phyloP scores from a whole-genome alignment of 2,888 invertebrate species.

The Hypena proboscidalis region DNA sequence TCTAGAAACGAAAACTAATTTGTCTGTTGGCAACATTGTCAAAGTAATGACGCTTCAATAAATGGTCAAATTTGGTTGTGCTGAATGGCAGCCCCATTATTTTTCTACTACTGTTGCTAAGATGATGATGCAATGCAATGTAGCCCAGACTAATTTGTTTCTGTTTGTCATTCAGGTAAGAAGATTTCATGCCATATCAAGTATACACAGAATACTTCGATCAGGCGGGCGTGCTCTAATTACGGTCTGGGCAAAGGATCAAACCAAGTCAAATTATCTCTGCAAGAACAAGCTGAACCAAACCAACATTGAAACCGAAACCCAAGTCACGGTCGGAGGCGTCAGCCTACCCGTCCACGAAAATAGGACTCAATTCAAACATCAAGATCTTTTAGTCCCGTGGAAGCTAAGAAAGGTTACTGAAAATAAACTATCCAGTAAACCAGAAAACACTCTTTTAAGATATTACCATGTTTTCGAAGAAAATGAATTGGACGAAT shows the following conservation, averaged over 20 bases:
- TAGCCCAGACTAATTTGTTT: no score
- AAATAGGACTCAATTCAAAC: conserved; percentile 95
- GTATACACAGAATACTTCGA: conserved; percentile 91
- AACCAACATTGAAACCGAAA: conserved; percentile 37
- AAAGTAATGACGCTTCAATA: no score
- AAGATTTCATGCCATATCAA: conserved; percentile 89
- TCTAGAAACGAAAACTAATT: no score
- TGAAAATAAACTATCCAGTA: conserved; percentile 59
- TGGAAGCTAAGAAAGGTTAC: conserved; percentile 90
- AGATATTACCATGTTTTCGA: conserved; percentile 98
- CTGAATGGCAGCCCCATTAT: no score
- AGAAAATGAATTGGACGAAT: conserved; percentile 90
- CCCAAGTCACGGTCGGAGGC: conserved; percentile 54
- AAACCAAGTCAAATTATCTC: conserved; percentile 86
- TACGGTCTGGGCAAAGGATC: conserved; percentile 99
- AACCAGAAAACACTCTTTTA: conserved; percentile 86
- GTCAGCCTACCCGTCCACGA: conserved; percentile 91
- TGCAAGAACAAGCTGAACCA: conserved; percentile 52
- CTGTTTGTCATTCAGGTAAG: conserved; percentile 82
- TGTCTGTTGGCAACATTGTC: no score
- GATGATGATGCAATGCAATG: no score
- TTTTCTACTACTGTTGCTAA: no score
- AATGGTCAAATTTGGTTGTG: no score
- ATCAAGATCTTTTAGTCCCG: conserved; percentile 97
- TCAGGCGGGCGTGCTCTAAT: conserved; percentile 91